Conservation (phyloP, 2,113 vertebrate species). For the Toxostoma redivivum region DNA sequence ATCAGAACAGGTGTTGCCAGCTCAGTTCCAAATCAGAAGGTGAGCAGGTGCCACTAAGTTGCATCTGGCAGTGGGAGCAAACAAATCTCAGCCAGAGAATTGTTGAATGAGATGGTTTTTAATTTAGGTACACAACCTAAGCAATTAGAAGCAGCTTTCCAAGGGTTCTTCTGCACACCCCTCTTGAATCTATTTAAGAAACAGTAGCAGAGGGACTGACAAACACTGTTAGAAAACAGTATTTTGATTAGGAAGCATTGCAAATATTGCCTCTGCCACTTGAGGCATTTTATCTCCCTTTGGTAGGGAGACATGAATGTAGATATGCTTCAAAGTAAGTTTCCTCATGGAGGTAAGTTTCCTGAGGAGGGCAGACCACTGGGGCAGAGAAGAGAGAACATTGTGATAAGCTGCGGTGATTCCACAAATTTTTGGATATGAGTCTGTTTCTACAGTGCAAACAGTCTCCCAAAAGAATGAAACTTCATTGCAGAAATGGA, state of each 20-base stretch:
- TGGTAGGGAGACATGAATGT: neutral
- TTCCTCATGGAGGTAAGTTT: neutral
- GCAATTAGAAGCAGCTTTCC: conserved; percentile 4
- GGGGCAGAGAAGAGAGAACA: neutral
- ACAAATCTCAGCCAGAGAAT: conserved; percentile 1
- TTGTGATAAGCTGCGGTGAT: neutral
- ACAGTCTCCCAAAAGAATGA: neutral
- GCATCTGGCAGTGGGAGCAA: conserved; percentile 17
- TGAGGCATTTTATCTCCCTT: neutral
- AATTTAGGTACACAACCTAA: neutral
- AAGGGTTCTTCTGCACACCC: neutral
- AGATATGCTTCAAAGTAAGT: neutral
- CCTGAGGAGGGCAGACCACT: fast-evolving
- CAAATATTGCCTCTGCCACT: neutral
- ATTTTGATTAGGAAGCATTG: neutral
- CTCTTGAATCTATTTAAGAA: neutral
- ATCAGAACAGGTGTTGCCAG: conserved; percentile 52
- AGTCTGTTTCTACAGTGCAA: neutral
- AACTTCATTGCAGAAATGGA: neutral
- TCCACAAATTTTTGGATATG: fast-evolving
- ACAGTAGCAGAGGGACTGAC: neutral
- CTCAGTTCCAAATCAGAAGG: conserved; percentile 26
- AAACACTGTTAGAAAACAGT: neutral
- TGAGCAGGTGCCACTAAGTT: conserved; percentile 44
- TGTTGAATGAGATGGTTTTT: conserved; percentile 1